Base-by-base conservation (phyloP, 2,888 invertebrate species). In the Carterocephalus palaemon region DNA sequence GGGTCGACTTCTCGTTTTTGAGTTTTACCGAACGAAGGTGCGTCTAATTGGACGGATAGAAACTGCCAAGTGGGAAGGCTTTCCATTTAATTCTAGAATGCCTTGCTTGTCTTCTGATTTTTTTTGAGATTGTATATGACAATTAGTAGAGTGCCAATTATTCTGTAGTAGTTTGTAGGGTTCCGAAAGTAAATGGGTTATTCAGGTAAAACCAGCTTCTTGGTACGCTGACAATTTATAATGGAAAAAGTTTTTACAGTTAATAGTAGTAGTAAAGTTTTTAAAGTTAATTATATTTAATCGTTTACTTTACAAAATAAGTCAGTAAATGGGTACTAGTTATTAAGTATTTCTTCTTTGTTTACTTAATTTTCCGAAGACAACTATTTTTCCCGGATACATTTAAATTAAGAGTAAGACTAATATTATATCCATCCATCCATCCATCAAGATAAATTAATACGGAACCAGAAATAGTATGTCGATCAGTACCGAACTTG, bases 21-120 rank as follows among this genome's bases (percentile, higher is more conserved):
- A 70, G 57, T 65, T 73, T 64, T 66, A 60, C 65, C 60, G n/a
- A n/a, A n/a, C 48, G 57, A 66, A 67, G 68, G 66, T 70, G 62
- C 65, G 65, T 75, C 73, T 81, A 80, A 81, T 81, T 80, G 80
- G 78, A 77, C 57, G 64, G 67, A 56, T 62, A 60, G 60, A 61
- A 64, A 64, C 59, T 63, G 61, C 61, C 51, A 55, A 59, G 58
- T 54, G 63, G 66, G 68, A 63, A 61, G 64, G 51, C 60, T 46
- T 46, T 46, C 20, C 39, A 46, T 46, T 46, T 33, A 38, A 39
- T 46, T 46, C 39, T 46, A 39, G 28, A 46, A 46, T 22, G 26
- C 26, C 38, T 41, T 45, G 45, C 31, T 37, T 22, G 45, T 29
- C 45, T 32, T 24, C 45, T 24, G 37, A 37, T 45, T 45, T 45